Base-by-base conservation (phyloP, 2,797 vertebrate genomes). In the Clarias fuscus region DNA sequence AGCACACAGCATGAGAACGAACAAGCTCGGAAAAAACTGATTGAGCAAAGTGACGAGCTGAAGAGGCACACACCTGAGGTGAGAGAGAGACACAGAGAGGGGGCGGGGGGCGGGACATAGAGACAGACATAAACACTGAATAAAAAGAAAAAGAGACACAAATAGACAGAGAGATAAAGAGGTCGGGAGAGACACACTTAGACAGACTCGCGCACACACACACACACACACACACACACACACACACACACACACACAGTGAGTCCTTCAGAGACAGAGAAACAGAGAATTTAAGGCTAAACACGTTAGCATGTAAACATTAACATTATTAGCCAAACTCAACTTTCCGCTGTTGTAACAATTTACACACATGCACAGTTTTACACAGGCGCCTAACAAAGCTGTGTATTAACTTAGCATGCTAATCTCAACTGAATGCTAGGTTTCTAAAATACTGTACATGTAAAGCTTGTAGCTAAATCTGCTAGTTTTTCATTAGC, bases 21-120 rank as follows among this genome's bases (percentile, higher is more conserved):
- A 92, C 98, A 99, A 95, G 98, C 95, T 93, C 94, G 95, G 90
- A 96, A 96, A 92, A 95, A 94, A 90, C 95, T 99, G 89, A 99
- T 99, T 90, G 98, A 99, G 94, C 98, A 99, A 94, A 99, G 98
- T 94, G 97, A 98, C 13, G 98, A 99, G 94, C 98, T 99, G 95
- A 99, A 99, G 96, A 99, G 98, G 93, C 99, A 97, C 96, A 99
- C 98, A 94, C 97, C 98, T 91, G 98, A 99, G 97, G 98, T 99
- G 95, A 97, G 90, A 27, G 30, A 53, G 48, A 27, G 3, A 17
- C 13, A 75, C 6, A 1, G 40, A 43, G 4, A 13, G 8, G 4
- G 37, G 43, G 43, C 1, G 0, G 43, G 43, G 43, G 43, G 43
- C 7, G 43, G 43, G 43, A 1, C 43, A 10, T 48, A 8, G 43